A percentile compares a stretch with the other conserved stretches of the same genome.
These are phyloP conservation scores for Pyrocoelia pectoralis DNA, from an alignment of 2,888 invertebrate species.

Conservation along the genomic window DNA sequence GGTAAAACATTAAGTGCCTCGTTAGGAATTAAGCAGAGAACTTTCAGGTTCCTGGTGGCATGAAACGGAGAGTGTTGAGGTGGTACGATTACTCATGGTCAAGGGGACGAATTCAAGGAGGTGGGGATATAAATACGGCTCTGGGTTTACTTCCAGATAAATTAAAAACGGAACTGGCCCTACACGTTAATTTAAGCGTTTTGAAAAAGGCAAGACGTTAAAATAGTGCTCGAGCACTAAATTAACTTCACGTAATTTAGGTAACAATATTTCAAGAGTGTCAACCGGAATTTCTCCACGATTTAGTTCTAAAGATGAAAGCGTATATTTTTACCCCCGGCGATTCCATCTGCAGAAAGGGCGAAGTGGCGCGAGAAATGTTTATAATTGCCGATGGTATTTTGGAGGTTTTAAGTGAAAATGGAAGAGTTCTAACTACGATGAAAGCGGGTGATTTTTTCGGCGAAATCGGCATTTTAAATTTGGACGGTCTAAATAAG, in stretches of 20 bases:
- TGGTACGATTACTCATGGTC: slow-evolving; percentile 99
- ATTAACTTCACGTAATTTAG: slow-evolving; percentile 59
- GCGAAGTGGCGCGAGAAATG: slow-evolving; percentile 91
- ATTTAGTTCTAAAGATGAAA: slow-evolving; percentile 96
- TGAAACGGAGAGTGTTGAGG: slow-evolving; percentile 93
- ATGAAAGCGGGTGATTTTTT: slow-evolving; percentile 99
- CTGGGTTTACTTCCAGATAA: slow-evolving; percentile 93
- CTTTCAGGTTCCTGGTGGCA: slow-evolving; percentile 83
- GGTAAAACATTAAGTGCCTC: slow-evolving; percentile 58
- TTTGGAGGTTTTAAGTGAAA: slow-evolving; percentile 93
- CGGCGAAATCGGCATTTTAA: slow-evolving; percentile 96
- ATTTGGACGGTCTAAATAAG: slow-evolving; percentile 96
- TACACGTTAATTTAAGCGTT: slow-evolving; percentile 94
- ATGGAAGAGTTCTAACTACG: slow-evolving; percentile 89
- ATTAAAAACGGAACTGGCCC: slow-evolving; percentile 93
- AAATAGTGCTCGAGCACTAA: not conserved
- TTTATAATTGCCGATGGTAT: slow-evolving; percentile 98
- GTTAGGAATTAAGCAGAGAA: slow-evolving; percentile 20
- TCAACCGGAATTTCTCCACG: slow-evolving; percentile 96
- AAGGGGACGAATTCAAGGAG: slow-evolving; percentile 92
- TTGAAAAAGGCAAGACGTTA: slow-evolving; percentile 79
- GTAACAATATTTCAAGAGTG: slow-evolving; percentile 97
- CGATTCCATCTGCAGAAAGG: slow-evolving; percentile 95
- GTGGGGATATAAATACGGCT: slow-evolving; percentile 95
- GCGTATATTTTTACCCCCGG: slow-evolving; percentile 98